Evolutionary conservation across 2,797 vertebrate species (phyloP), one percentile per base, ranked within the genome.

Genomic region (Anableps anableps): DNA sequence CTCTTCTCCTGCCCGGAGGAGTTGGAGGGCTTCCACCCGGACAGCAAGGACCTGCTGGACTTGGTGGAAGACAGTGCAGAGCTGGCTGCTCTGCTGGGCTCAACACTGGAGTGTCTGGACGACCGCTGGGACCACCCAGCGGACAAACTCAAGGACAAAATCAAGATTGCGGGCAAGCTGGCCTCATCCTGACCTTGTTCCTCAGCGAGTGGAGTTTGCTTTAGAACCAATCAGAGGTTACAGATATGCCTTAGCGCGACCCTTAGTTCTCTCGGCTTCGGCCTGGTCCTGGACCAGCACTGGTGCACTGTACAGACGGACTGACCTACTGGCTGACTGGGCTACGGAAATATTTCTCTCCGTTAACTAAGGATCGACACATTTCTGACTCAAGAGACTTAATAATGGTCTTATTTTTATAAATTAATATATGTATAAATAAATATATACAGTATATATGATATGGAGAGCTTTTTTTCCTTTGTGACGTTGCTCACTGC

Each of bases 21-120:
- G 92, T 95, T 98, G 55, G 97, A 97, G 90, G 95, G 95, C 84
- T 98, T 97, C 92, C 97, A 97, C 74, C 95, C 97, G 0, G 97
- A 98, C 94, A 97, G 97, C 95, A 98, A 98, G 89, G 97, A 98
- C 91, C 95, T 98, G 76, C 91, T 98, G 89, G 97, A 99, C 90
- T 96, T 99, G 91, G 97, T 99, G 29, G 97, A 99, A 88, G 97
- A 97, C 88, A 97, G 97, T 9, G 96, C 94, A 0, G 97, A 99
- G 93, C 96, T 99, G 83, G 97, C 97, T 85, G 96, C 96, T 31
- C 95, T 98, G 85, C 96, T 99, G n/a, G 97, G 97, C 84, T 98
- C 97, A 80, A 96, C 97, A 5, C 88, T 98, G 85, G 97, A 98
- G 94, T 98, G 96, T 94, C 87, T 98, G 81, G 97, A 98, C 72